phyloP scores from a whole-genome alignment of 1,140 invertebrate genomes.

The Laupala kohalensis region DNA sequence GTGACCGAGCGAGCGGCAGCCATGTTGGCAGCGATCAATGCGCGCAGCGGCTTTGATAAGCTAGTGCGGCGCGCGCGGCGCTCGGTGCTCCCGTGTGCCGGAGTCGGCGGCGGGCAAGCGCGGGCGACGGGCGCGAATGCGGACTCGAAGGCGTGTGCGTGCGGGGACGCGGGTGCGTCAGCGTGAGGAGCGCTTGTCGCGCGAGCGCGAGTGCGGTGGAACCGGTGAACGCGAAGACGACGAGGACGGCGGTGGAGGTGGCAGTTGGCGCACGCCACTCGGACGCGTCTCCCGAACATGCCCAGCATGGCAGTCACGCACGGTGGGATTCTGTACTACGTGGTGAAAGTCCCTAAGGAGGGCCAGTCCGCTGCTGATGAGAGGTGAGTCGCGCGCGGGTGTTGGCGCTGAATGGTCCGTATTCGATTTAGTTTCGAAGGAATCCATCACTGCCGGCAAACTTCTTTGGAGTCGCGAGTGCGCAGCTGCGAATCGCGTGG shows the following conservation, averaged over 20 bases:
- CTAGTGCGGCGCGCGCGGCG: no score
- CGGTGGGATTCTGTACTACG: constrained; percentile 47
- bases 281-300: constrained; percentile 30
- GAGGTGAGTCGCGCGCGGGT: neutral
- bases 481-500: no score
- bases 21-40: no score
- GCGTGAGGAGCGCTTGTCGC: neutral
- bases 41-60: no score
- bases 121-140: no score
- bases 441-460: neutral
- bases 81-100: no score
- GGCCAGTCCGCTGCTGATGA: constrained; percentile 10
- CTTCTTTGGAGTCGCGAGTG: no score
- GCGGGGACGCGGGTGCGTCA: no score
- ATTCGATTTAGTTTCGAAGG: neutral
- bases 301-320: constrained; percentile 41
- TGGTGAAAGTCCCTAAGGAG: constrained; percentile 44
- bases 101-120: no score
- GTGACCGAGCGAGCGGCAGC: no score
- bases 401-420: neutral
- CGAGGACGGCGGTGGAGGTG: constrained; percentile 86
- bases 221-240: no score
- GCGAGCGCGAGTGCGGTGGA: neutral
- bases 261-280: constrained; percentile 36
- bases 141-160: no score